Percentiles rank a stretch among this genome's conserved stretches.
Conservation (phyloP, 2,113 vertebrate genomes). For the Calypte anna region DNA sequence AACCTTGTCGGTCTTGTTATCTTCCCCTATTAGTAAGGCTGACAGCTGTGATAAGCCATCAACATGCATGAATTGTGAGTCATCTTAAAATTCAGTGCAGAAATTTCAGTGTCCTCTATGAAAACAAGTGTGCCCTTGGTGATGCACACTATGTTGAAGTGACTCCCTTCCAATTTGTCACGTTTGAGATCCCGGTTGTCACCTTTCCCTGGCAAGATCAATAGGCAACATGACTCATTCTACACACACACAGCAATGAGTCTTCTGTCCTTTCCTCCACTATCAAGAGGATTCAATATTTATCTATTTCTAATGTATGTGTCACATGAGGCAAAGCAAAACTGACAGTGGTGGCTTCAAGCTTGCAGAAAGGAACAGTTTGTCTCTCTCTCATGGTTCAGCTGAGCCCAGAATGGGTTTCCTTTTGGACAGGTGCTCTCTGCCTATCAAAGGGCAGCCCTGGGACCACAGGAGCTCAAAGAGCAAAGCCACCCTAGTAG, state of each 20-base stretch:
- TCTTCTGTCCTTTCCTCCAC: not conserved
- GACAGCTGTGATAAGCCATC: conserved; percentile 13
- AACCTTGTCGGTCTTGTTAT: not conserved
- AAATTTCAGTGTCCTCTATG: not conserved
- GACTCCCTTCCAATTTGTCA: not conserved
- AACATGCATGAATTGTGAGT: not conserved
- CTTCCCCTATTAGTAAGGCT: not conserved
- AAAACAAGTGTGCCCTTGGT: not conserved
- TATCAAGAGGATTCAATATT: not conserved
- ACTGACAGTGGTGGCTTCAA: not conserved
- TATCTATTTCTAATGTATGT: not conserved
- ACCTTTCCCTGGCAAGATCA: not conserved
- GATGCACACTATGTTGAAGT: not conserved
- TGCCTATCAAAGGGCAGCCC: not conserved
- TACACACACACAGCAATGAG: not conserved
- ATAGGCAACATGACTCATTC: not conserved
- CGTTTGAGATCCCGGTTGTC: not conserved
- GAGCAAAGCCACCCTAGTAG: not conserved
- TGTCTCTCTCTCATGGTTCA: not conserved
- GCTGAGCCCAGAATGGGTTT: not conserved
- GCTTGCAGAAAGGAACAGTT: not conserved
- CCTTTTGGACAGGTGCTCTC: not conserved
- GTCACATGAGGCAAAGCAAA: not conserved
- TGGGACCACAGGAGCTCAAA: not conserved
- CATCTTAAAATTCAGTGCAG: not conserved